Conservation (phyloP, 2,113 vertebrate genomes). For the Falco punctatus region DNA sequence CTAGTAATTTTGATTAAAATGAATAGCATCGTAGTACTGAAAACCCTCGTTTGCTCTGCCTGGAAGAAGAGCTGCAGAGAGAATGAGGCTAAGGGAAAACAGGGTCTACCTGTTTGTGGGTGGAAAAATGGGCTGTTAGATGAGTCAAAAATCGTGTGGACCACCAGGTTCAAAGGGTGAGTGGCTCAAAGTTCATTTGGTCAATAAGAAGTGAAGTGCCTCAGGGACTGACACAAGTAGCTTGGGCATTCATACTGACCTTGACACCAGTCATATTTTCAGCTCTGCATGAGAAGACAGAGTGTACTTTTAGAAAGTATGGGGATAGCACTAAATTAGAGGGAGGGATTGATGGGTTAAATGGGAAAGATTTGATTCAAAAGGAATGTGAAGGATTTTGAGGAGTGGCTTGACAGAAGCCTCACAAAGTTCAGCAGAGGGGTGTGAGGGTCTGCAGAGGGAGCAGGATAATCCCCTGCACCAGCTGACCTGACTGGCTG, state of each 20-base stretch:
- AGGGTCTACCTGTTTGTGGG: background rate
- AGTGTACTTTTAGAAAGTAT: background rate
- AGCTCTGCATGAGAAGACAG: background rate
- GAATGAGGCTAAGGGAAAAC: background rate
- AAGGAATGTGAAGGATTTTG: background rate
- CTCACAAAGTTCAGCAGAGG: background rate
- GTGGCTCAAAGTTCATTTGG: background rate
- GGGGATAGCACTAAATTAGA: background rate
- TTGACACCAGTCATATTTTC: background rate
- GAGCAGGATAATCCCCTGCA: background rate
- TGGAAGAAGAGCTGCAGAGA: background rate
- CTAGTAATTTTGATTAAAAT: background rate
- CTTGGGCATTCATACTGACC: background rate
- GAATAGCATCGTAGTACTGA: background rate
- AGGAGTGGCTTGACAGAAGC: background rate
- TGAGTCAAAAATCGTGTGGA: background rate
- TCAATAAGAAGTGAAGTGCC: background rate
- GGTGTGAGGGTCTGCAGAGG: background rate
- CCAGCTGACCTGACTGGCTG: background rate
- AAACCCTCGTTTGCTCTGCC: background rate
- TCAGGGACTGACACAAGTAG: background rate
- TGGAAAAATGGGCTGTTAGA: background rate
- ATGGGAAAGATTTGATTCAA: background rate
- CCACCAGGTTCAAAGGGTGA: background rate
- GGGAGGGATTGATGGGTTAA: background rate